A percentile compares a stretch with the other conserved stretches of the same genome.
phyloP scores from a whole-genome alignment of 1,140 invertebrate genomes.

The Nixonia krombeini region DNA sequence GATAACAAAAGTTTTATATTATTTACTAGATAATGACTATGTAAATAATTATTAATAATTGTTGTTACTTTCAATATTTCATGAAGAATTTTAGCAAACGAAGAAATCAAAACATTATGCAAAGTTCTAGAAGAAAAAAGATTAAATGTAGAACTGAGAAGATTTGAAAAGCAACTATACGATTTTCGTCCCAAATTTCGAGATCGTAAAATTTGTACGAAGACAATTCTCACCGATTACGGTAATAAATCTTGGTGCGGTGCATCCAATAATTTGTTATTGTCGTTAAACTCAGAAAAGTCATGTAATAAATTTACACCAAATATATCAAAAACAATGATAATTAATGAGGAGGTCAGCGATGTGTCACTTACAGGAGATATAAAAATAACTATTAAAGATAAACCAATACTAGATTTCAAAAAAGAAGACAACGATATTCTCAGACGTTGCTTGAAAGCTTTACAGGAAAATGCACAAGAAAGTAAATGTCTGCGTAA shows the following conservation, averaged over 20 bases:
- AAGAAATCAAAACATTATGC: too few species aligned
- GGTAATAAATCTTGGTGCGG: conserved; percentile 56
- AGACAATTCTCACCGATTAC: conserved; percentile 41
- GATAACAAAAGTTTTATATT: too few species aligned
- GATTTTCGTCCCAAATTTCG: conserved; percentile 50
- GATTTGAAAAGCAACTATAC: conserved; percentile 49
- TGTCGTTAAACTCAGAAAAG: too few species aligned
- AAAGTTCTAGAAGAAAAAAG: conserved; percentile 37
- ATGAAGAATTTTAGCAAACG: too few species aligned
- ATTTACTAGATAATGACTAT: too few species aligned
- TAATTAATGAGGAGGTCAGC: neutral
- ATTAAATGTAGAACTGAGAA: conserved; percentile 46
- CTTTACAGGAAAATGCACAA: conserved; percentile 31
- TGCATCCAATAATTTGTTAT: too few species aligned
- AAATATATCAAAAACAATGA: neutral
- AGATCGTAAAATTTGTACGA: conserved; percentile 38
- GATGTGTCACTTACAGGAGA: conserved; percentile 6
- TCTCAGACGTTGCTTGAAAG: conserved; percentile 45
- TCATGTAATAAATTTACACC: neutral
- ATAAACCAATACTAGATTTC: conserved; percentile 50
- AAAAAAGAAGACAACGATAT: conserved; percentile 30
- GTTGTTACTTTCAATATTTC: too few species aligned
- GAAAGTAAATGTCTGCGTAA: conserved; percentile 43
- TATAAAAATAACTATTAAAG: conserved; percentile 65
- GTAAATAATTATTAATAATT: too few species aligned